phyloP scores from a whole-genome alignment of 2,888 invertebrate species.

The Crossocerus cetratus region DNA sequence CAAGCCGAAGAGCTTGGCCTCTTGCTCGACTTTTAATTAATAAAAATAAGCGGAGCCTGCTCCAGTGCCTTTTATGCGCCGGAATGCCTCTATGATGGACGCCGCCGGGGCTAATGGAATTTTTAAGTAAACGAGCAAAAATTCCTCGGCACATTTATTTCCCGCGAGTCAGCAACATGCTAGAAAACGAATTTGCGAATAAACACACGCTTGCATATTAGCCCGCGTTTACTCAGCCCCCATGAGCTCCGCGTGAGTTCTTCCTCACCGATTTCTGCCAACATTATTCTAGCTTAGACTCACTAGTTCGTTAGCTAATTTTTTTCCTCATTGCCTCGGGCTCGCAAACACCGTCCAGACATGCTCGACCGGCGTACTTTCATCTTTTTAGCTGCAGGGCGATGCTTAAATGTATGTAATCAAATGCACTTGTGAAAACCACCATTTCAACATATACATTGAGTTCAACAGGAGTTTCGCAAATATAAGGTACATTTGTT shows the following conservation, averaged over 20 bases:
- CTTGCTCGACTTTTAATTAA: constrained; percentile 49
- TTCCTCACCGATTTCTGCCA: no score
- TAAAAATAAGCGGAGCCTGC: constrained; percentile 54
- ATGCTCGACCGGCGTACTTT: no score
- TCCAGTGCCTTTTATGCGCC: background rate
- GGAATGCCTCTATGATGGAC: constrained; percentile 13
- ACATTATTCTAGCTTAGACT: no score
- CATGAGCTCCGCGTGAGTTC: constrained; percentile 15
- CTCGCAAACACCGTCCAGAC: no score
- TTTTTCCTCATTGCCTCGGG: no score
- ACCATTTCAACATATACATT: no score
- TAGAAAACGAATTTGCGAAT: constrained; percentile 47
- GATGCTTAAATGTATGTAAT: no score
- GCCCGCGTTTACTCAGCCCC: constrained; percentile 48
- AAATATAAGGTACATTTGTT: no score
- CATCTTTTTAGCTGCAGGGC: no score
- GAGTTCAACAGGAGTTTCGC: no score
- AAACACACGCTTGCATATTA: constrained; percentile 52
- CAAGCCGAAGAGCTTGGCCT: background rate
- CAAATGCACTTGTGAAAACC: no score
- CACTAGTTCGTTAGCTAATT: no score
- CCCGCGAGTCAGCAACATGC: constrained; percentile 20
- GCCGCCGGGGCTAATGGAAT: constrained; percentile 53
- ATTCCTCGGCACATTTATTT: constrained; percentile 49
- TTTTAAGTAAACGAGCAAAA: constrained; percentile 56